phyloP scores from a whole-genome alignment of 2,888 invertebrate genomes.

The Phyllotreta cruciferae region DNA sequence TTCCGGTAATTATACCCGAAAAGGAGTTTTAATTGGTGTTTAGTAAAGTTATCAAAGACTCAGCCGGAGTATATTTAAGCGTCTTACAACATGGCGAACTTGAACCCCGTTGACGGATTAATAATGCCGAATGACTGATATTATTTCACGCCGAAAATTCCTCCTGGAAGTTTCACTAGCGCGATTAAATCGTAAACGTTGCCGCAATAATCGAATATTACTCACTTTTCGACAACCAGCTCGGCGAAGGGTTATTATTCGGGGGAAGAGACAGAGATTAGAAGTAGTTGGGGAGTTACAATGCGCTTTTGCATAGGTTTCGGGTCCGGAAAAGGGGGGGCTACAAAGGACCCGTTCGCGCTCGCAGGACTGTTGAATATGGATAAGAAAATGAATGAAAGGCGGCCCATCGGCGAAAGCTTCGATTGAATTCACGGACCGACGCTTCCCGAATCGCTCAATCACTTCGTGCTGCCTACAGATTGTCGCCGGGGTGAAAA shows the following conservation, averaged over 20 bases:
- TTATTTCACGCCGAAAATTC: no score
- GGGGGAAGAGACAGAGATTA: no score
- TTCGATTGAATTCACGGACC: constrained; percentile 21
- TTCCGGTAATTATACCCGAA: constrained; percentile 12
- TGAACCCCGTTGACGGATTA: not conserved
- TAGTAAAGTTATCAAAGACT: constrained; percentile 17
- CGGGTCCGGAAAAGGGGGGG: no score
- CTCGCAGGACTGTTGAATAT: constrained; percentile 24
- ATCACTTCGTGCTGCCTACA: constrained; percentile 10
- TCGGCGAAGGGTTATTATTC: no score
- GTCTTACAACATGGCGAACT: constrained; percentile 5
- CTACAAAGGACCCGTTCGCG: no score
- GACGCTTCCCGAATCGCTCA: constrained; percentile 24
- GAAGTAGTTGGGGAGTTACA: no score
- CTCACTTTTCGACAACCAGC: no score
- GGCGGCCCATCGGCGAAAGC: constrained; percentile 10
- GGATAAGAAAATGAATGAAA: constrained; percentile 28
- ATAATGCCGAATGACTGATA: not conserved
- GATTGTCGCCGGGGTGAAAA: not conserved
- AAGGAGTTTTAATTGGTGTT: constrained; percentile 18
- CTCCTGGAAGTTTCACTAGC: no score
- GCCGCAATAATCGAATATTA: no score
- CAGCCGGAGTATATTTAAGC: not conserved
- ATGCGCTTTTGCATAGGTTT: no score
- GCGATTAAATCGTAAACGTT: no score